Conservation (phyloP, 2,113 vertebrate species). For the Agelaius tricolor region DNA sequence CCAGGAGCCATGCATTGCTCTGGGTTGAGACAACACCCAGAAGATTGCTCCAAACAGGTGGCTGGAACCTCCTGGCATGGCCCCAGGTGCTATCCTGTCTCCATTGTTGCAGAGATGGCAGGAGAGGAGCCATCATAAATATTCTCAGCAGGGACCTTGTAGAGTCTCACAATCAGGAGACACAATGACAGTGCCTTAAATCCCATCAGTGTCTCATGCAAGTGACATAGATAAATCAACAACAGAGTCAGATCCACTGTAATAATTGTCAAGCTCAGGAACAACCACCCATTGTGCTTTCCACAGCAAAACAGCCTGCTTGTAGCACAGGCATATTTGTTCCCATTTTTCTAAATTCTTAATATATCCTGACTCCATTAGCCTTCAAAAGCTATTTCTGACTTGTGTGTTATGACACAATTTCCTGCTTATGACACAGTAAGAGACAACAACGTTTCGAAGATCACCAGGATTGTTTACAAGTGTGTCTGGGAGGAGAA, state of each 20-base stretch:
- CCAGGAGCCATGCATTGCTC: background rate
- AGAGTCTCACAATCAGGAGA: background rate
- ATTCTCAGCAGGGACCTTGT: background rate
- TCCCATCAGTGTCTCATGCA: background rate
- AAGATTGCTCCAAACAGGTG: background rate
- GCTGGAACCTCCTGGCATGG: background rate
- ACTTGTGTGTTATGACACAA: background rate
- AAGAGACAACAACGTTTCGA: background rate
- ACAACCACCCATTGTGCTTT: accelerated
- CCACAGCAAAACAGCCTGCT: background rate
- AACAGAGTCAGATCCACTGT: background rate
- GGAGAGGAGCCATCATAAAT: background rate
- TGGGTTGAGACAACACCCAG: background rate
- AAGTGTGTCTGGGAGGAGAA: conserved; percentile 1
- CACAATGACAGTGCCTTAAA: background rate
- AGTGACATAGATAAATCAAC: background rate
- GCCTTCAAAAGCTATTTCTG: background rate
- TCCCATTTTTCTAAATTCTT: background rate
- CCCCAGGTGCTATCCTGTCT: background rate
- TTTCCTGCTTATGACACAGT: background rate
- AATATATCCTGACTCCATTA: background rate
- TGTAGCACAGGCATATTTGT: background rate
- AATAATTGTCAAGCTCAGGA: background rate
- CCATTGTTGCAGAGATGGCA: background rate
- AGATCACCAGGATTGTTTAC: background rate